A percentile compares a stretch with the other conserved stretches of the same genome.
These are phyloP conservation scores for Abrostola tripartita DNA, from an alignment of 2,888 invertebrate species.

Conservation along the genomic window DNA sequence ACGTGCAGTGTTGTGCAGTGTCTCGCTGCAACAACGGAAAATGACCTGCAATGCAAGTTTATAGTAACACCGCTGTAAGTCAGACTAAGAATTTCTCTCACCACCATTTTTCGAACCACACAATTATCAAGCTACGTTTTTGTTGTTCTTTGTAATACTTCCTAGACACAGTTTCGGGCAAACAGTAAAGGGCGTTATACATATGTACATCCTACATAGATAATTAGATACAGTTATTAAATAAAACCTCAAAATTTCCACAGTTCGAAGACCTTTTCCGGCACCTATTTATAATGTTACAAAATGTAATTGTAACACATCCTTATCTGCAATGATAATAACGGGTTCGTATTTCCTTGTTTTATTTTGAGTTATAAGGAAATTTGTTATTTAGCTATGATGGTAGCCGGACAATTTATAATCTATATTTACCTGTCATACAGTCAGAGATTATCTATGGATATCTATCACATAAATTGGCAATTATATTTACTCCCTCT, in stretches of 20 bases:
- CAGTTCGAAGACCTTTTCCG: conserved; percentile 40
- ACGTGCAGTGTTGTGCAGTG: too few species aligned
- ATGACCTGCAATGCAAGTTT: too few species aligned
- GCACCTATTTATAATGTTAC: conserved; percentile 25
- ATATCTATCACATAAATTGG: neutral
- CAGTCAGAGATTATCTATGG: neutral
- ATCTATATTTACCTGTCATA: conserved; percentile 19
- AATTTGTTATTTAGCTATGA: conserved; percentile 19
- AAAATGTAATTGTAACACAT: conserved; percentile 25
- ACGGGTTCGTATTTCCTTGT: conserved; percentile 42
- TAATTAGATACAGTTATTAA: conserved; percentile 29
- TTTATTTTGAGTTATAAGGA: conserved; percentile 32
- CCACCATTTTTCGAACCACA: neutral
- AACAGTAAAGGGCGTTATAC: conserved; percentile 1
- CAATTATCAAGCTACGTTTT: neutral
- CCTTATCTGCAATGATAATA: conserved; percentile 46
- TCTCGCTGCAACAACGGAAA: too few species aligned
- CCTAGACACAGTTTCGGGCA: conserved; percentile 22
- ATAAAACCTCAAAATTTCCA: conserved; percentile 43
- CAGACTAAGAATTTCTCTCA: too few species aligned
- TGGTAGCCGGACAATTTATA: neutral
- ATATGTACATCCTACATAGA: conserved; percentile 41
- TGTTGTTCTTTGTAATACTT: conserved; percentile 10
- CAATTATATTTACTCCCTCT: too few species aligned
- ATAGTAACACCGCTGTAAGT: too few species aligned